A percentile compares a stretch with the other conserved stretches of the same genome.
Evolutionary conservation across 2,797 vertebrate genomes (phyloP).

Genomic region (Rhabdophis nuchalis): DNA sequence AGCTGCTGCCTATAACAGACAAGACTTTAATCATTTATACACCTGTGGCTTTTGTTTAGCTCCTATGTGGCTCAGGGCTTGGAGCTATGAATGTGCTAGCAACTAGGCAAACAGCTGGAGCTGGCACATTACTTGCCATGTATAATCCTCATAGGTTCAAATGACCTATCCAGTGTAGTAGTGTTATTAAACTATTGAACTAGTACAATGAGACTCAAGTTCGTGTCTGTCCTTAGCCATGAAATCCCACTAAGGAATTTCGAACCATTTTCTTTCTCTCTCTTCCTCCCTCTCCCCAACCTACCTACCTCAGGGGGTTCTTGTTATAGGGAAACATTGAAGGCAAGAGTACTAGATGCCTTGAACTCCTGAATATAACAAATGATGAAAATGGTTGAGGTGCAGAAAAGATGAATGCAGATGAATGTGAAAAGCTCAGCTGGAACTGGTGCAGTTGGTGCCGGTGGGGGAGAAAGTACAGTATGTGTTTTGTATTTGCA

Average conservation of each 20-base stretch:
- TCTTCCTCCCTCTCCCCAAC: background rate
- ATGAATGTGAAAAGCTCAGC: background rate
- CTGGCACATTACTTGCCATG: background rate
- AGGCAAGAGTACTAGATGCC: background rate
- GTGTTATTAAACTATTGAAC: background rate
- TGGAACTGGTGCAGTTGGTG: background rate
- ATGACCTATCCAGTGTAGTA: background rate
- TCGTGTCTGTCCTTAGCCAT: background rate
- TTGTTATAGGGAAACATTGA: background rate
- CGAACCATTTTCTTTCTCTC: background rate
- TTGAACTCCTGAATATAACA: background rate
- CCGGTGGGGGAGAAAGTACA: background rate
- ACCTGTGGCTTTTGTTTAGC: background rate
- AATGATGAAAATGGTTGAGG: background rate
- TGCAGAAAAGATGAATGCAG: background rate
- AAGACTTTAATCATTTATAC: background rate
- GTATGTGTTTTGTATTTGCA: background rate
- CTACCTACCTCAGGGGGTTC: background rate
- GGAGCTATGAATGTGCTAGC: background rate
- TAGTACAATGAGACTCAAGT: background rate
- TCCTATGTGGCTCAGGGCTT: background rate
- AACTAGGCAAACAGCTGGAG: background rate
- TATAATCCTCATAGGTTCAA: background rate
- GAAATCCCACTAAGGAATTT: background rate
- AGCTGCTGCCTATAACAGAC: background rate